Conservation (phyloP, 2,113 vertebrate species). For the Hypomesus transpacificus region DNA sequence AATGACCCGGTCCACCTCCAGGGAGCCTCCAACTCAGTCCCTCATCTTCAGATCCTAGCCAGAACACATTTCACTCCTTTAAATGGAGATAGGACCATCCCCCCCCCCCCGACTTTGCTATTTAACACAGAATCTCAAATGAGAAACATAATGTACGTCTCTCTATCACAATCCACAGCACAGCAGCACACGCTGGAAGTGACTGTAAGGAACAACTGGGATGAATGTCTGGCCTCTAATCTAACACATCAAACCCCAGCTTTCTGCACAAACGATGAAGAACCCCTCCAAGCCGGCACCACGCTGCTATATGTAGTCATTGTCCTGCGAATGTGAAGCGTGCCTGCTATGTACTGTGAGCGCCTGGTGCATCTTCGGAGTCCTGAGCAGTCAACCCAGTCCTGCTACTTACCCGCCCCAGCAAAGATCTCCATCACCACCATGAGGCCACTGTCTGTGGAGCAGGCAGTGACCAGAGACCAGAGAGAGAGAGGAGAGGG, state of each 20-base stretch:
- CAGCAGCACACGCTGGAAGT: conserved; percentile 7
- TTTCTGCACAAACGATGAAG: conserved; percentile 33
- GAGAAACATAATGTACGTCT: conserved; percentile 57
- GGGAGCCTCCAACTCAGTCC: conserved; percentile 66
- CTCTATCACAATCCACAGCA: conserved; percentile 29
- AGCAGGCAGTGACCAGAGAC: conserved; percentile 16
- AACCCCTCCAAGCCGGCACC: conserved; percentile 12
- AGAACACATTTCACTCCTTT: conserved; percentile 63
- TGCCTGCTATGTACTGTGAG: conserved; percentile 11
- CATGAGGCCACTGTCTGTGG: conserved; percentile 43
- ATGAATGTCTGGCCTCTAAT: conserved; percentile 45
- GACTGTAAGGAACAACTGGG: conserved; percentile 37
- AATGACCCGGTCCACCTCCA: conserved; percentile 71
- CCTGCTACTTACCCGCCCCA: conserved; percentile 29
- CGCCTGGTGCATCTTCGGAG: conserved; percentile 17
- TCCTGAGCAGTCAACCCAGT: conserved; percentile 19
- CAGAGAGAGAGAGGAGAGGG: conserved; percentile 13
- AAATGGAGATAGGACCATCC: conserved; percentile 69
- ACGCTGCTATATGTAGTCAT: conserved; percentile 9
- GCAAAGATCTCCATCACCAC: conserved; percentile 53
- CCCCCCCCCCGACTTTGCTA: conserved; percentile 49
- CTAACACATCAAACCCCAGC: conserved; percentile 43
- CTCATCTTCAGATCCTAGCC: conserved; percentile 58
- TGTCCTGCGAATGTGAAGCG: conserved; percentile 13
- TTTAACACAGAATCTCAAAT: conserved; percentile 62